These are phyloP conservation scores for Lamprotornis superbus DNA, from an alignment of 2,113 vertebrate species.

Conservation along the genomic window DNA sequence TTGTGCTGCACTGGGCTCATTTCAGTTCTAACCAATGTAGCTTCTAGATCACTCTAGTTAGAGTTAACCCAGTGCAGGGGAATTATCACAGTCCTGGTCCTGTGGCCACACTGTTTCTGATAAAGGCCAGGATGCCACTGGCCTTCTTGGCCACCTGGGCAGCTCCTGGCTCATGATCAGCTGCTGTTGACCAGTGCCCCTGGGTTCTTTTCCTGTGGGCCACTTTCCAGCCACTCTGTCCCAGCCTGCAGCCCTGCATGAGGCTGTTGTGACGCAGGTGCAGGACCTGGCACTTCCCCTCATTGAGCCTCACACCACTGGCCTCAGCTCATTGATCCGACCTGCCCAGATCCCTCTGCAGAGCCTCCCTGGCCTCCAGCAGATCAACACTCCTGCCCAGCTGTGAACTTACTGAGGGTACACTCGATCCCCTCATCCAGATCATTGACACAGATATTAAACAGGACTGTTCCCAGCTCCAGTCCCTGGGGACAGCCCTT, in stretches of 20 bases:
- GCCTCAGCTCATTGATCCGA: not conserved
- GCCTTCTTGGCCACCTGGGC: not conserved
- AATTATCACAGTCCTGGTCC: not conserved
- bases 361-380: not conserved
- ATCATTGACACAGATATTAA: accelerated
- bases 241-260: not conserved
- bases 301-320: not conserved
- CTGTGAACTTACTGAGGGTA: not conserved
- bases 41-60: not conserved
- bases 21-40: not conserved
- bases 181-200: not conserved
- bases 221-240: not conserved
- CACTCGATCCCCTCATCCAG: accelerated
- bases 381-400: not conserved
- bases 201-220: not conserved
- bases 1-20: not conserved
- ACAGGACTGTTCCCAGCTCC: not conserved
- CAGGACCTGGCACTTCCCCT: not conserved
- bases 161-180: not conserved
- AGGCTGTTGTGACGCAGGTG: not conserved
- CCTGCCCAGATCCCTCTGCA: not conserved
- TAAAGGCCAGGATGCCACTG: not conserved
- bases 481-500: not conserved
- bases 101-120: not conserved
- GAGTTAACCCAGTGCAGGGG: not conserved